phyloP scores from a whole-genome alignment of 2,888 invertebrate genomes.

The Rhagium mordax region DNA sequence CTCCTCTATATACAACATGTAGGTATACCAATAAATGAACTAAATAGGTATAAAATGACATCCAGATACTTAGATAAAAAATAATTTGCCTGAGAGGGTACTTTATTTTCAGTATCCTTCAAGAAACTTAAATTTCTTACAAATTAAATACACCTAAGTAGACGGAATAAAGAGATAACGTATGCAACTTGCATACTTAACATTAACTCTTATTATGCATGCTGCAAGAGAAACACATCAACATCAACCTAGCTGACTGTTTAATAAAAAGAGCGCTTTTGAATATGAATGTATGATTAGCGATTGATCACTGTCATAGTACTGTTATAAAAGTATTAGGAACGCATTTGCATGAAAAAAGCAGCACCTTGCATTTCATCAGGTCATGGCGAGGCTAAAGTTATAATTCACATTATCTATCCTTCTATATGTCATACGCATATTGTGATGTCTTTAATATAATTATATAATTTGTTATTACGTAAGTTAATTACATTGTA shows the following conservation, averaged over 20 bases:
- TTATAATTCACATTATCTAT: constrained; percentile 25
- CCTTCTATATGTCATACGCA: not conserved
- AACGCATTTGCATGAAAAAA: constrained; percentile 49
- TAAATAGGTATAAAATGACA: too few relatives aligned
- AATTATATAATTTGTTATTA: not conserved
- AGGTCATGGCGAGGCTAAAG: constrained; percentile 34
- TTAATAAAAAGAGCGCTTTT: constrained; percentile 46
- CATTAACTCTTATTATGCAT: constrained; percentile 37
- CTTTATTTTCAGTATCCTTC: too few relatives aligned
- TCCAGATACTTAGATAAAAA: too few relatives aligned
- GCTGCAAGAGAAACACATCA: constrained; percentile 44
- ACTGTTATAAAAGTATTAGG: constrained; percentile 53
- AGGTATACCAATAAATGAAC: too few relatives aligned
- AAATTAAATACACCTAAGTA: too few relatives aligned
- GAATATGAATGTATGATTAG: constrained; percentile 52
- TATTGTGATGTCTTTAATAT: not conserved
- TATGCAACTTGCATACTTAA: constrained; percentile 31
- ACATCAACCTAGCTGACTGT: constrained; percentile 42
- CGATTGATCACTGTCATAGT: constrained; percentile 57
- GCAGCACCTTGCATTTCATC: constrained; percentile 37
- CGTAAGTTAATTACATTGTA: not conserved
- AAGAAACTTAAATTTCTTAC: too few relatives aligned
- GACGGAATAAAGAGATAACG: not conserved
- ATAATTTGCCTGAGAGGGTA: too few relatives aligned
- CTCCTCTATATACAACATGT: too few relatives aligned